Conservation (phyloP, 2,888 invertebrate genomes). For the Caenorhabditis japonica region DNA sequence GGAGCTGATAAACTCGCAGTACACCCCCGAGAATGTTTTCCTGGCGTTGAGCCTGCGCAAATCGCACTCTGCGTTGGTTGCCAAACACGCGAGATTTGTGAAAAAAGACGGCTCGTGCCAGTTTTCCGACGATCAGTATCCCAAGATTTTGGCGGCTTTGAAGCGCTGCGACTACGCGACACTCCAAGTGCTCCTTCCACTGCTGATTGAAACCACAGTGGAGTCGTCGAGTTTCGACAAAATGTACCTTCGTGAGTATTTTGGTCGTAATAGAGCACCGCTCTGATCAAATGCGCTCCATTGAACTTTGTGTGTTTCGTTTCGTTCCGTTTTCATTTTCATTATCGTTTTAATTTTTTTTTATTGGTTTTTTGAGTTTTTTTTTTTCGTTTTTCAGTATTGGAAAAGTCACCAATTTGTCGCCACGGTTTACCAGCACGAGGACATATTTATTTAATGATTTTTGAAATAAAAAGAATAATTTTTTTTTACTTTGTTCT, state of each 20-base stretch:
- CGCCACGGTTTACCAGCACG: no score
- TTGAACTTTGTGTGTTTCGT: no score
- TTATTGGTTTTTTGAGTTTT: not conserved
- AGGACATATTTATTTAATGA: no score
- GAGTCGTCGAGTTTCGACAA: slow-evolving; percentile 28
- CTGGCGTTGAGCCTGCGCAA: slow-evolving; percentile 27
- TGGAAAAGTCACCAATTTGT: no score
- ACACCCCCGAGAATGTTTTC: slow-evolving; percentile 43
- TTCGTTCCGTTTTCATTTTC: no score
- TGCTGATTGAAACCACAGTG: slow-evolving; percentile 30
- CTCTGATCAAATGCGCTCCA: no score
- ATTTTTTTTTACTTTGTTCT: no score
- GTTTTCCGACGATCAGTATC: slow-evolving; percentile 37
- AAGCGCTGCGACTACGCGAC: slow-evolving; percentile 50
- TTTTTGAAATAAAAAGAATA: no score
- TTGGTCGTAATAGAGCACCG: no score
- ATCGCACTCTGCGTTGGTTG: slow-evolving; percentile 12
- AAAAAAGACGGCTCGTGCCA: slow-evolving; percentile 49
- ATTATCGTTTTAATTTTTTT: no score
- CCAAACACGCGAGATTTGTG: slow-evolving; percentile 50
- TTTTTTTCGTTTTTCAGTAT: no score
- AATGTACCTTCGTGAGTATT: slow-evolving; percentile 38
- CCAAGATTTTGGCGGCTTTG: slow-evolving; percentile 35
- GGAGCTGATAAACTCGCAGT: slow-evolving; percentile 16
- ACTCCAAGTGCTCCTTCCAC: slow-evolving; percentile 39